Conservation (phyloP, 2,113 vertebrate species). For the Syrmaticus mikado region DNA sequence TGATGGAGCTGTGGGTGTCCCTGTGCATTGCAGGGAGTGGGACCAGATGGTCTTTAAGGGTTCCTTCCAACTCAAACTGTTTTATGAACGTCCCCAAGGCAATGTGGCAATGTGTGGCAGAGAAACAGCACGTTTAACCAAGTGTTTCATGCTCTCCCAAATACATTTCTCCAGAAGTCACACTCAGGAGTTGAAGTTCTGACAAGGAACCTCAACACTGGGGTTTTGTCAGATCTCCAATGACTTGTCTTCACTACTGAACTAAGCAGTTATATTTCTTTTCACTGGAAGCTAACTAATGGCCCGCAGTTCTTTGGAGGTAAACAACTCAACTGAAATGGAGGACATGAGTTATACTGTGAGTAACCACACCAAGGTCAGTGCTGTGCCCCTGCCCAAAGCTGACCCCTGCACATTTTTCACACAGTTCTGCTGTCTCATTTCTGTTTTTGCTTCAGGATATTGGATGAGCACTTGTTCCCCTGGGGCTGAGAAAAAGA, state of each 20-base stretch:
- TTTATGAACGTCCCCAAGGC: neutral
- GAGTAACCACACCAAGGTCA: constrained; percentile 46
- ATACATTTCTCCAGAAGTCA: neutral
- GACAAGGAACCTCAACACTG: neutral
- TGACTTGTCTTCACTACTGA: neutral
- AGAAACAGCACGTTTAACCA: neutral
- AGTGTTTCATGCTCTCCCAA: neutral
- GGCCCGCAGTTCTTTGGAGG: neutral
- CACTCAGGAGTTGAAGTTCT: neutral
- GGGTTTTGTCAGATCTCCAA: constrained; percentile 27
- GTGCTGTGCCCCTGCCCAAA: neutral
- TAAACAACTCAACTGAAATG: constrained; percentile 5
- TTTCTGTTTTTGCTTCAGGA: constrained; percentile 18
- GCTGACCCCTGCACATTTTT: constrained; percentile 37
- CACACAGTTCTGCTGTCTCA: constrained; percentile 8
- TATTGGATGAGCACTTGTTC: constrained; percentile 15
- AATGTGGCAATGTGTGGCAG: accelerated
- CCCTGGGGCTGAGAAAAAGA: neutral
- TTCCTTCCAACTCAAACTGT: too few relatives aligned
- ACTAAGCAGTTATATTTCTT: neutral
- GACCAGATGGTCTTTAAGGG: too few relatives aligned
- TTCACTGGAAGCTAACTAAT: neutral
- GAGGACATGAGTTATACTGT: neutral
- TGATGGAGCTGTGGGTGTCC: too few relatives aligned
- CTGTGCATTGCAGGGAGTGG: too few relatives aligned